Conservation (phyloP, 2,888 invertebrate species). For the Nomada ruficornis region DNA sequence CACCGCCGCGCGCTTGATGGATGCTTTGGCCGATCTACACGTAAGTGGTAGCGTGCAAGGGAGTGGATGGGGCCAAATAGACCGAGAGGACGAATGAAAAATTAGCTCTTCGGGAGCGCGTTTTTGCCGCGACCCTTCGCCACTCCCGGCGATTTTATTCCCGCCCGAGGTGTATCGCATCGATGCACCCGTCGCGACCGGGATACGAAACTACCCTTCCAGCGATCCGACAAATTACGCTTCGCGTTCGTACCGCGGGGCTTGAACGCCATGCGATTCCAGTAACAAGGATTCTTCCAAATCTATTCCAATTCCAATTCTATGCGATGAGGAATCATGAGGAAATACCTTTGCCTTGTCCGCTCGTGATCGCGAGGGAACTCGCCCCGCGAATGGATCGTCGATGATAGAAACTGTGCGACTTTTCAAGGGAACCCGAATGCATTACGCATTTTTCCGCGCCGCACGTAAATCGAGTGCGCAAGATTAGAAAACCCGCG, state of each 20-base stretch:
- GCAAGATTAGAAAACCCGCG: slow-evolving; percentile 14
- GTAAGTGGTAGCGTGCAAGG: slow-evolving; percentile 72
- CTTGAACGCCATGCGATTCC: slow-evolving; percentile 47
- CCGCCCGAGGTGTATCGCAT: slow-evolving; percentile 66
- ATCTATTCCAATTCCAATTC: slow-evolving; percentile 20
- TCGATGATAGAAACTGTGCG: slow-evolving; percentile 2
- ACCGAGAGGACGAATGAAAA: slow-evolving; percentile 77
- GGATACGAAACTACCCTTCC: slow-evolving; percentile 47
- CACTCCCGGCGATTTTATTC: slow-evolving; percentile 71
- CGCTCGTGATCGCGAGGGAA: neutral
- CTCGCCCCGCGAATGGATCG: neutral
- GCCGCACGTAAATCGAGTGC: slow-evolving; percentile 1
- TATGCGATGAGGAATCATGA: slow-evolving; percentile 15
- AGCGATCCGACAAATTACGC: slow-evolving; percentile 58
- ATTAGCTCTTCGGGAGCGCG: slow-evolving; percentile 72
- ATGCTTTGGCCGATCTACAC: slow-evolving; percentile 74
- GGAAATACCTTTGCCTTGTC: neutral
- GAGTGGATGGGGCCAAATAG: slow-evolving; percentile 64
- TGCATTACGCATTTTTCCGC: neutral
- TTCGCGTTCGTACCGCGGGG: slow-evolving; percentile 29
- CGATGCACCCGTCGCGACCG: slow-evolving; percentile 67
- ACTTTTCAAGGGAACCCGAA: neutral
- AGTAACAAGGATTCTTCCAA: neutral
- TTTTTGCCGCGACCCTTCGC: slow-evolving; percentile 69
- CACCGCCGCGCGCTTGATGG: slow-evolving; percentile 78